A percentile compares a stretch with the other conserved stretches of the same genome.
Conservation (phyloP, 2,797 vertebrate genomes). For the Threskiornis aethiopicus region DNA sequence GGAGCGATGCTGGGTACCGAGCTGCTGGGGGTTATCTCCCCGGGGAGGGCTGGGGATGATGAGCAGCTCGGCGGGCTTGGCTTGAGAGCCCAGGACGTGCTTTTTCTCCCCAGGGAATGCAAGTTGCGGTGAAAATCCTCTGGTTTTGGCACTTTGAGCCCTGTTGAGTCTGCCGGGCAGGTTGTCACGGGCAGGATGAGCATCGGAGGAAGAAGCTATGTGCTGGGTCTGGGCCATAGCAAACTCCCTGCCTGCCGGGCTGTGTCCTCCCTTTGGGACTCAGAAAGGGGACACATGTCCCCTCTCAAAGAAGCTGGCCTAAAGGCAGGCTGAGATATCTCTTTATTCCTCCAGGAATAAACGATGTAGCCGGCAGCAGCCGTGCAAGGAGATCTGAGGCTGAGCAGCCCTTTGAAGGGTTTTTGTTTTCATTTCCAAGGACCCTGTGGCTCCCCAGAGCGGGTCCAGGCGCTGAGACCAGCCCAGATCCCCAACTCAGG, state of each 20-base stretch:
- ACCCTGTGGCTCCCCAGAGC: fast-evolving
- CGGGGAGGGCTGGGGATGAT: not conserved
- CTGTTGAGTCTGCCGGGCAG: not conserved
- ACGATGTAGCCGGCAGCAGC: fast-evolving
- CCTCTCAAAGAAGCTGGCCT: not conserved
- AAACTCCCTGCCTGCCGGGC: not conserved
- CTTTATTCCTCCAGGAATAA: not conserved
- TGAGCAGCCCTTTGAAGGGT: not conserved
- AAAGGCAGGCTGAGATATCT: not conserved
- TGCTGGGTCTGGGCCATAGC: fast-evolving
- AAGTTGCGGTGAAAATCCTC: not conserved
- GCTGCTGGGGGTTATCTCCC: not conserved
- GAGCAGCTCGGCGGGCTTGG: not conserved
- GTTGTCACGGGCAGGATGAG: fast-evolving
- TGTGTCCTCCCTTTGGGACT: not conserved
- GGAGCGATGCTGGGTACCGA: fast-evolving
- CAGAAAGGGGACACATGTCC: not conserved
- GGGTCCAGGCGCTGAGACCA: not conserved
- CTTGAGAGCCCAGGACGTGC: fast-evolving
- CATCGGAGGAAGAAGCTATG: fast-evolving
- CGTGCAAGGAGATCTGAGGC: not conserved
- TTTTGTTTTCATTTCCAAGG: not conserved
- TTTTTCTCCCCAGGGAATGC: not conserved
- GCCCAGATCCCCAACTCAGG: not conserved
- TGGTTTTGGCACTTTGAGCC: not conserved